phyloP scores from a whole-genome alignment of 2,888 invertebrate species.

The Drosophila cognata region DNA sequence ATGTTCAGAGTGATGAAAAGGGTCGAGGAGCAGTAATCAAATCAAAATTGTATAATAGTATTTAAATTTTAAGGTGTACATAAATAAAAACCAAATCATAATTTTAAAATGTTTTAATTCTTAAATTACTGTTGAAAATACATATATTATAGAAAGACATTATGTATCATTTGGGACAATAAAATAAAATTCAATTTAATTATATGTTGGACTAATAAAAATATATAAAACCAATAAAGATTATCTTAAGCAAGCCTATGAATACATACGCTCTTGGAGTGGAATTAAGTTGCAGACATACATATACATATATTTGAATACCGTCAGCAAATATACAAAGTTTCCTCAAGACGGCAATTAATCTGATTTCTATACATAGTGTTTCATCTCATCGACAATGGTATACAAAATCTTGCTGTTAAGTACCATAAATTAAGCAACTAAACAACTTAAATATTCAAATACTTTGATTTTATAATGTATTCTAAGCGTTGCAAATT shows the following conservation, averaged over 20 bases:
- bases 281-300: neutral
- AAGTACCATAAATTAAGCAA: neutral
- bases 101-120: neutral
- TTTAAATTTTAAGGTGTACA: neutral
- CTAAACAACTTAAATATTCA: neutral
- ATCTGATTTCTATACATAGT: neutral
- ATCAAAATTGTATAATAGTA: neutral
- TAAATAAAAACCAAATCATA: neutral
- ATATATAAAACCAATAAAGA: neutral
- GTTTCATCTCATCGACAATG: neutral
- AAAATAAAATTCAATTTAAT: neutral
- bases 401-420: neutral
- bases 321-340: neutral
- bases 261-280: neutral
- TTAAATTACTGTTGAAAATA: neutral
- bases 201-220: neutral
- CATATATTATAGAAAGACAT: neutral
- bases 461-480: neutral
- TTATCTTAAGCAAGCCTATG: neutral
- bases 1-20: conserved; percentile 49
- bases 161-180: neutral
- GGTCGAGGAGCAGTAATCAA: conserved; percentile 48
- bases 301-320: neutral
- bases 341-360: neutral
- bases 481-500: conserved; percentile 1